A percentile compares a stretch with the other conserved stretches of the same genome.
These are phyloP conservation scores for Diceros bicornis DNA, from an alignment of 2,797 vertebrate species.

Conservation along the genomic window DNA sequence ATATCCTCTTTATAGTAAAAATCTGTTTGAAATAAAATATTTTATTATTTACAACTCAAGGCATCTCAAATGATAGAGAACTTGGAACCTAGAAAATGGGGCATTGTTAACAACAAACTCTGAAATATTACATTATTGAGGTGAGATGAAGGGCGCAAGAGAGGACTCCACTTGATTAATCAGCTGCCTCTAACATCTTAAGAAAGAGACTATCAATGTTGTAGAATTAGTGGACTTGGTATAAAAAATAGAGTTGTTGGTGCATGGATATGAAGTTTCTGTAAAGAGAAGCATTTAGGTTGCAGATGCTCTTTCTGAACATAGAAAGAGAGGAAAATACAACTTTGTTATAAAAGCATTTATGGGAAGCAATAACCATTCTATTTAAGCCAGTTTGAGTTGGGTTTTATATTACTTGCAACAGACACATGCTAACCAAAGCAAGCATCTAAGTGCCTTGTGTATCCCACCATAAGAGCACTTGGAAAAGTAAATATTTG, in stretches of 20 bases:
- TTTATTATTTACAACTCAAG: slow-evolving; percentile 15
- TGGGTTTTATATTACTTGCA: background rate
- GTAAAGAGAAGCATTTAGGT: background rate
- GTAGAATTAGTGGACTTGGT: background rate
- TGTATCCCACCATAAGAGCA: background rate
- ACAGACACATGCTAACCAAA: background rate
- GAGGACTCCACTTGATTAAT: background rate
- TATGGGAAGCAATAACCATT: background rate
- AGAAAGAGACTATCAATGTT: background rate
- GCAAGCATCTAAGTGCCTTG: background rate
- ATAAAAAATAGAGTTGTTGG: background rate
- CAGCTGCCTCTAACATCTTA: background rate
- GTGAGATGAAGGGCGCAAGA: background rate
- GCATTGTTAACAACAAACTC: background rate
- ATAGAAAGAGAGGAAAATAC: slow-evolving; percentile 34
- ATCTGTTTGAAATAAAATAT: background rate
- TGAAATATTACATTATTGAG: background rate
- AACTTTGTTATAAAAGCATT: slow-evolving; percentile 1
- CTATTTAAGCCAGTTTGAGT: background rate
- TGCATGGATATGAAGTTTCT: background rate
- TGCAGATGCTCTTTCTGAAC: background rate
- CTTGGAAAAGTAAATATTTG: slow-evolving; percentile 45
- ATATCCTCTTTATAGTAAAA: background rate
- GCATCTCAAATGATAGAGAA: background rate
- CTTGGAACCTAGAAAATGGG: background rate